phyloP scores from a whole-genome alignment of 2,797 vertebrate genomes.

The Choloepus didactylus region DNA sequence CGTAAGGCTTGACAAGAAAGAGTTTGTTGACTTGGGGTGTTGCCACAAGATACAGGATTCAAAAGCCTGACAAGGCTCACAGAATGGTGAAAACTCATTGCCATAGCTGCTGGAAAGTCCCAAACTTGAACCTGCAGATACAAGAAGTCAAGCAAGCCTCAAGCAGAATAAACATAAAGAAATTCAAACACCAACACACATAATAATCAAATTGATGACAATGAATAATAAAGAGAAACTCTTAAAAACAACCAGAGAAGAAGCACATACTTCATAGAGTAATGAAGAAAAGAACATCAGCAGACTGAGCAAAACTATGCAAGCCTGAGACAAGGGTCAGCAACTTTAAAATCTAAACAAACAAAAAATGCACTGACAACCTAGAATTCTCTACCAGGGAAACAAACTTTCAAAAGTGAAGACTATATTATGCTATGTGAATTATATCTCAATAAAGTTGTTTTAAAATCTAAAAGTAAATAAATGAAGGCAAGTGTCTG shows the following conservation, averaged over 20 bases:
- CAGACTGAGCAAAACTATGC: too few relatives aligned
- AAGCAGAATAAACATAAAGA: background rate
- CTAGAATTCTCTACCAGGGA: background rate
- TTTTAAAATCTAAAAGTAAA: too few relatives aligned
- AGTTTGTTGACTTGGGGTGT: too few relatives aligned
- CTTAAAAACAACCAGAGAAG: background rate
- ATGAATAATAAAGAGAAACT: background rate
- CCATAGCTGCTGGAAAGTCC: background rate
- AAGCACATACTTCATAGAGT: background rate
- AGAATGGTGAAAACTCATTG: background rate
- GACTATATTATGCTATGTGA: background rate
- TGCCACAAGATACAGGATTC: background rate
- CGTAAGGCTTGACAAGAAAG: background rate
- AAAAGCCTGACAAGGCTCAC: background rate
- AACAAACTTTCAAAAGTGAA: background rate
- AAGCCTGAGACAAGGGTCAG: too few relatives aligned
- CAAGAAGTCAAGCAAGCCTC: background rate
- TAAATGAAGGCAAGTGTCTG: background rate
- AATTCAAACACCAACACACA: background rate
- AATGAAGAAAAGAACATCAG: background rate
- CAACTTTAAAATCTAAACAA: background rate
- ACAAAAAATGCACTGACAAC: rapidly evolving
- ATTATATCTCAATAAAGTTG: background rate
- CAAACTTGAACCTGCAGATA: background rate
- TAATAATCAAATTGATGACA: background rate